These are phyloP conservation scores for Orycteropus afer DNA, from an alignment of 2,113 vertebrate species.

Conservation along the genomic window DNA sequence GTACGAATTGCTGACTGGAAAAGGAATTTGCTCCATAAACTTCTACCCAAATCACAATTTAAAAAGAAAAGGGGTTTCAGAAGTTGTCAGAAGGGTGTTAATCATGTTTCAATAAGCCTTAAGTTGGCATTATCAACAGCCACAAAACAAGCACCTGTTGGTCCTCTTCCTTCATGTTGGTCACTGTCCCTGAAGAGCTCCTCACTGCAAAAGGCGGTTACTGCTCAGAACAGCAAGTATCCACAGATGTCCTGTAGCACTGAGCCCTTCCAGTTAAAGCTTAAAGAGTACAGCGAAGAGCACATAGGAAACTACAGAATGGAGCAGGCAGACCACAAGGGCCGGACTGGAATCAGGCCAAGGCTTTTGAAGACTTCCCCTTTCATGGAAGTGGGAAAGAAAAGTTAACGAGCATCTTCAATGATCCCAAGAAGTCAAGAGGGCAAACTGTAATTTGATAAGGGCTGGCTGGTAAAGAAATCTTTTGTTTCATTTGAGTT, in stretches of 20 bases:
- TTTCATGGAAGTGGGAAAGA: not conserved
- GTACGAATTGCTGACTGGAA: too few species aligned
- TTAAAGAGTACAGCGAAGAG: constrained; percentile 27
- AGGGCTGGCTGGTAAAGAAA: not conserved
- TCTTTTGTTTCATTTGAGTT: constrained; percentile 28
- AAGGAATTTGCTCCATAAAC: too few species aligned
- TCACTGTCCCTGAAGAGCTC: not conserved
- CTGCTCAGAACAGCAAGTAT: not conserved
- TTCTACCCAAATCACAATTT: too few species aligned
- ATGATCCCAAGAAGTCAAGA: not conserved
- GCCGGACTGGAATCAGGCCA: not conserved
- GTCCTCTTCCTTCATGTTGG: not conserved
- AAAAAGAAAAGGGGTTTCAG: not conserved
- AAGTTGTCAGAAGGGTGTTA: not conserved
- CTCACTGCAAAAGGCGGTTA: not conserved
- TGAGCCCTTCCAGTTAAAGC: not conserved
- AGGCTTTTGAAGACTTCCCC: not conserved
- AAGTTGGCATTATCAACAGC: not conserved
- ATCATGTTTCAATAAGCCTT: not conserved
- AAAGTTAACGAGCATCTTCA: constrained; percentile 45
- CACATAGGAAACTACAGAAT: not conserved
- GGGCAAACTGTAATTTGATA: constrained; percentile 14
- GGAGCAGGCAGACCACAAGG: not conserved
- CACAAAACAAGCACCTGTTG: not conserved
- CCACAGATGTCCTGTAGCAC: not conserved